Conservation (phyloP, 2,888 invertebrate species). For the Orchesella flavescens region DNA sequence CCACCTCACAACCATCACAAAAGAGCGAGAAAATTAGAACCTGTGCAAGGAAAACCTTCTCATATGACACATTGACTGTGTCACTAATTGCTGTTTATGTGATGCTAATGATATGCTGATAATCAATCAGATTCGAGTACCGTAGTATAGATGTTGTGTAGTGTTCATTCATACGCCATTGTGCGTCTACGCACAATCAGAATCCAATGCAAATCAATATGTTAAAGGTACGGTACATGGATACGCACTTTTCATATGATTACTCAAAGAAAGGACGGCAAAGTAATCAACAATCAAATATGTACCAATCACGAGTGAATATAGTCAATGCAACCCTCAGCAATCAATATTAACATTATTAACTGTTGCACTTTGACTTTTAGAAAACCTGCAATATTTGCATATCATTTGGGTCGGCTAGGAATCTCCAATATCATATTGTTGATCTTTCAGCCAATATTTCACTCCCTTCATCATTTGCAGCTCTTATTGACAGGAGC, state of each 20-base stretch:
- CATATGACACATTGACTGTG: slow-evolving; percentile 37
- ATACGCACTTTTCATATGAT: not conserved
- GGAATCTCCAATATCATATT: not conserved
- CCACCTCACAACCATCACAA: not conserved
- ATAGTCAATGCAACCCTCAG: not conserved
- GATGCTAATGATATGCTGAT: slow-evolving; percentile 57
- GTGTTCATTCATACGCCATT: not conserved
- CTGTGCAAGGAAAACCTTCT: not conserved
- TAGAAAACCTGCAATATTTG: slow-evolving; percentile 3
- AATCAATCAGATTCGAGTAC: not conserved
- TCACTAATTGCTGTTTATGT: slow-evolving; percentile 57
- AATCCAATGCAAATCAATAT: not conserved
- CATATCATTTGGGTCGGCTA: not conserved
- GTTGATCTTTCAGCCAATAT: not conserved
- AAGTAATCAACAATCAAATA: slow-evolving; percentile 3
- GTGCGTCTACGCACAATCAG: not conserved
- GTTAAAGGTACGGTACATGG: not conserved
- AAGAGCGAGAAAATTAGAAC: slow-evolving; percentile 13
- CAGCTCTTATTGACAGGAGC: slow-evolving; percentile 25
- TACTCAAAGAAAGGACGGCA: slow-evolving; percentile 5
- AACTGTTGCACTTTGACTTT: not conserved
- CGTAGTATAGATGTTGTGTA: not conserved
- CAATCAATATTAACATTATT: too few species aligned
- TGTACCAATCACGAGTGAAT: not conserved
- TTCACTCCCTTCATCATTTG: not conserved